Conservation (phyloP, 2,888 invertebrate species). For the Leptinotarsa haldemani region DNA sequence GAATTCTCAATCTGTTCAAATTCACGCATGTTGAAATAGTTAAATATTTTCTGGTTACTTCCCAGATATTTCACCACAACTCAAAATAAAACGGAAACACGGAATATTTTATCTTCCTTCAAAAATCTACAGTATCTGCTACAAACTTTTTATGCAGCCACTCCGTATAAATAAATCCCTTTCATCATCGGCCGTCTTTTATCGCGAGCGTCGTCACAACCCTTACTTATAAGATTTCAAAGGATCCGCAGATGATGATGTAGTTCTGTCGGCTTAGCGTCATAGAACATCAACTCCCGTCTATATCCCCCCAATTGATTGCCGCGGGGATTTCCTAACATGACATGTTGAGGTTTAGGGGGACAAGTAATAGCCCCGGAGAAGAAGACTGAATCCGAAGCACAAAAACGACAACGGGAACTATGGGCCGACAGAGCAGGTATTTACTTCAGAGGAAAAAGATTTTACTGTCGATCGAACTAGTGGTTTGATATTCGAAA, state of each 20-base stretch:
- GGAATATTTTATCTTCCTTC: background rate
- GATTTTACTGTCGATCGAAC: background rate
- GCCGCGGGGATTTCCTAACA: conserved; percentile 15
- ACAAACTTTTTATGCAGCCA: background rate
- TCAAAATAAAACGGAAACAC: background rate
- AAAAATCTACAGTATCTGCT: background rate
- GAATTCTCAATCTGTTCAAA: too few species aligned
- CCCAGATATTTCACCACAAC: background rate
- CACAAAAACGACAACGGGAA: background rate
- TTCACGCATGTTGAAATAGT: too few species aligned
- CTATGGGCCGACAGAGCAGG: background rate
- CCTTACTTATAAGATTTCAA: conserved; percentile 21
- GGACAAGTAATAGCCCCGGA: conserved; percentile 7
- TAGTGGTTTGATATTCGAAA: too few species aligned
- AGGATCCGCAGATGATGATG: conserved; percentile 23
- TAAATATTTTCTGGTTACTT: too few species aligned
- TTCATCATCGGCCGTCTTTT: conserved; percentile 9
- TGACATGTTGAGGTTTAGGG: conserved; percentile 19
- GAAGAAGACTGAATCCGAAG: background rate
- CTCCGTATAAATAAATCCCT: background rate
- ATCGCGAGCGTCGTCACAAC: conserved; percentile 1
- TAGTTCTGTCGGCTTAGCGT: conserved; percentile 26
- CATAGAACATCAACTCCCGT: conserved; percentile 22
- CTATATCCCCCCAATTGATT: conserved; percentile 25
- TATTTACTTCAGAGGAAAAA: background rate